Evolutionary conservation across 2,888 invertebrate species (phyloP).

Genomic region (Heteromyza rotundicornis): DNA sequence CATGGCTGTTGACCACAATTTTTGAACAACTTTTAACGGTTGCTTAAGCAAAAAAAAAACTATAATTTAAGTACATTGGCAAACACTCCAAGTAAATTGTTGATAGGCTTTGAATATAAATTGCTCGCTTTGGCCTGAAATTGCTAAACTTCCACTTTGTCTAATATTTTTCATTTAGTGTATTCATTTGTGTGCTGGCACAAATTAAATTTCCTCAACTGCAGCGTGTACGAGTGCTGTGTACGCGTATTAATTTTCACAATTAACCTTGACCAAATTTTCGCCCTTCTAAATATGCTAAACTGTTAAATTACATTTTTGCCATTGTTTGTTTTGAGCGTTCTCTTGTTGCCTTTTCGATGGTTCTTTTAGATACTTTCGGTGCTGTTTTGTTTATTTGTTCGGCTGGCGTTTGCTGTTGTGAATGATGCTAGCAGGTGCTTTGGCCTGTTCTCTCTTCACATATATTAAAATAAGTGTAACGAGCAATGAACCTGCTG

Average conservation of each 20-base stretch:
- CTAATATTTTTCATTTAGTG: too few relatives aligned
- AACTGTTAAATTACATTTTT: neutral
- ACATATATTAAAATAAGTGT: neutral
- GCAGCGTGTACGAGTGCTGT: neutral
- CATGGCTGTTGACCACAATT: too few relatives aligned
- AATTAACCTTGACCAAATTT: conserved; percentile 57
- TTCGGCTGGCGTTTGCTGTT: neutral
- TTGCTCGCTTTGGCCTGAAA: too few relatives aligned
- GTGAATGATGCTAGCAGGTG: neutral
- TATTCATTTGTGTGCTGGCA: too few relatives aligned
- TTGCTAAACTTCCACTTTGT: too few relatives aligned
- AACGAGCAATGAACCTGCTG: neutral
- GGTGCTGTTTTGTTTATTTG: neutral
- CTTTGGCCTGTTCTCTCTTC: neutral
- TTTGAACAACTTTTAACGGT: too few relatives aligned
- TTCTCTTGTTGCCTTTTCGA: neutral
- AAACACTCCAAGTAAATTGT: too few relatives aligned
- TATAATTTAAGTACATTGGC: too few relatives aligned
- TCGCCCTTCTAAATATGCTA: conserved; percentile 15
- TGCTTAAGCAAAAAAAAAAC: too few relatives aligned
- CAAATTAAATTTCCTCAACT: too few relatives aligned
- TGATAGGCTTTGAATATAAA: too few relatives aligned
- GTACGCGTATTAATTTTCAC: conserved; percentile 37
- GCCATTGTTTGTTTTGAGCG: neutral
- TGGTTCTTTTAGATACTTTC: neutral